Evolutionary conservation across 2,113 vertebrate genomes (phyloP), one percentile per base, ranked within the genome.

Genomic region (Tragelaphus scriptus): DNA sequence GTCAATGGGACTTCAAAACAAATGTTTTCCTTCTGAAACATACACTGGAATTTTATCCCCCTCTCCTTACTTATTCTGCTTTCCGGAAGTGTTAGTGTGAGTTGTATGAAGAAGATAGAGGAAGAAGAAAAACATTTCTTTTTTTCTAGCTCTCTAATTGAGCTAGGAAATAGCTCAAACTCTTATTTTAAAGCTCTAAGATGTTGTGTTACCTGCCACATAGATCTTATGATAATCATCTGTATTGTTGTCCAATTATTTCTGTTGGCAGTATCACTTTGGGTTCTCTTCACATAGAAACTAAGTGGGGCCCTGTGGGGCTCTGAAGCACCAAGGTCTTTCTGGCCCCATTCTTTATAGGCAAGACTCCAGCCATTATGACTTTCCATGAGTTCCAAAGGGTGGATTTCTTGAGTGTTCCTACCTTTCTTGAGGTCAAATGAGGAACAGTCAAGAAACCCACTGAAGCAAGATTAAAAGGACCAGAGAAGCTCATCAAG

Each of bases 51-150:
- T 91, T 68, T 91, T 90, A 49, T 44, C 2, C 82, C 7, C 30
- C 21, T 25, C 23, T 77, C 1, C 5, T 44, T 71, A 49, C 44
- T 87, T 61, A 51, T 1, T 2, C 14, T 84, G 21, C 44, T 92
- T 59, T 56, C 51, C 9, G 68, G 40, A 94, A 58, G 26, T 32
- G 14, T 75, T 75, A 28, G 7, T 71, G 5, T 71, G 14, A n/a
- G 2, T 85, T 85, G 2, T 10, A 28, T 49, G 10, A 8, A 25
- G 3, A 4, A n/a, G 16, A 65, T 49, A 0, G 3, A 12, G 23
- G 68, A 77, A 65, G 23, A 79, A 53, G 58, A 25, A 10, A 49
- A 79, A 56, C 7, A 12, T 92, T 63, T 3, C 49, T 36, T 36
- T 68, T 8, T 61, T 32, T 56, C 61, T 36, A 68, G 5, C 8